Evolutionary conservation across 2,797 vertebrate genomes (phyloP).

Genomic region (Florisuga fusca): DNA sequence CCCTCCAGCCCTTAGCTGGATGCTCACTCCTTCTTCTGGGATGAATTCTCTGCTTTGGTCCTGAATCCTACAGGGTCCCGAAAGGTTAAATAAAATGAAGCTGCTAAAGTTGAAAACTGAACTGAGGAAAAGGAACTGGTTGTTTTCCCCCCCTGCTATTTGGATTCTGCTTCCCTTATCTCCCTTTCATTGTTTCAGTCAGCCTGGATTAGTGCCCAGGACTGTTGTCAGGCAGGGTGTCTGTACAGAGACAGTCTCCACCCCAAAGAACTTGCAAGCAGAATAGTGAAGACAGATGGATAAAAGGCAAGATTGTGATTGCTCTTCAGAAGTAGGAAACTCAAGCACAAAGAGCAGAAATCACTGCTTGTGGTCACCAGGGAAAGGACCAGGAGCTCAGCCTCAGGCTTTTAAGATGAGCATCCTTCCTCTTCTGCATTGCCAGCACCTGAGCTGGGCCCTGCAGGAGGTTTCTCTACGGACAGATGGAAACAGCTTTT

Average conservation of each 20-base stretch:
- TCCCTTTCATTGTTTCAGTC: not conserved
- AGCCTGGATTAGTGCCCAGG: not conserved
- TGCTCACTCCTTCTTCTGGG: not conserved
- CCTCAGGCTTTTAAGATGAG: not conserved
- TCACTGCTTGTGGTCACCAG: not conserved
- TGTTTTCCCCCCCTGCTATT: not conserved
- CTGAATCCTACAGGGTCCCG: not conserved
- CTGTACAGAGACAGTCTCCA: not conserved
- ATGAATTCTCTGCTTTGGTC: not conserved
- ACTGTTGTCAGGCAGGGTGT: not conserved
- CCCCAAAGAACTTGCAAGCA: not conserved
- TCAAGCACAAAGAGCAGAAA: not conserved
- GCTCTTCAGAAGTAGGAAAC: not conserved
- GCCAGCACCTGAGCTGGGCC: not conserved
- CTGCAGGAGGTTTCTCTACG: rapidly evolving
- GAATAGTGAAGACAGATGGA: not conserved
- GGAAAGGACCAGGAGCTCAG: not conserved
- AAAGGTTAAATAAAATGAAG: conserved; percentile 18
- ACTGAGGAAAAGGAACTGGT: conserved; percentile 1
- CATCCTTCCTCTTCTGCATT: not conserved
- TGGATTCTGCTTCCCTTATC: not conserved
- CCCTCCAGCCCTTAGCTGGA: not conserved
- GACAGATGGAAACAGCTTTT: rapidly evolving
- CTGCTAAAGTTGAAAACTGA: not conserved
- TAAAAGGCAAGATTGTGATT: not conserved